Percentiles rank a stretch among this genome's conserved stretches.
phyloP scores from a whole-genome alignment of 1,140 invertebrate species.

The Drosophila sp. region DNA sequence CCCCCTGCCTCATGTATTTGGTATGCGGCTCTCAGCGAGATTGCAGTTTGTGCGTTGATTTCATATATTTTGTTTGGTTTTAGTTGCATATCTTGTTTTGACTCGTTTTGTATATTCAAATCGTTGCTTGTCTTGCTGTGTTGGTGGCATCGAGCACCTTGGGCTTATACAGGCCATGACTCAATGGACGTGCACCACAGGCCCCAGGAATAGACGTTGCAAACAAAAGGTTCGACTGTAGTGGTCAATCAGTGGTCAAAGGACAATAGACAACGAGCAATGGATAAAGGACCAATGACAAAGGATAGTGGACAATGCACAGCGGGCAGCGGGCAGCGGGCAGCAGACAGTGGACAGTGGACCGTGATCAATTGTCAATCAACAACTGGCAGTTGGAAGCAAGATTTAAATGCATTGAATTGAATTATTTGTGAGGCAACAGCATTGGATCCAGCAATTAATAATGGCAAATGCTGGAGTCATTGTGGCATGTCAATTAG shows the following conservation, averaged over 20 bases:
- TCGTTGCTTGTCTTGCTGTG: slow-evolving; percentile 11
- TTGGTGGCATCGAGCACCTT: neutral
- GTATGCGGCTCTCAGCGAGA: slow-evolving; percentile 4
- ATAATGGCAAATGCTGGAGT: no score
- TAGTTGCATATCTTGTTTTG: neutral
- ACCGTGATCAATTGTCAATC: no score
- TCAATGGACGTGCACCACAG: slow-evolving; percentile 9
- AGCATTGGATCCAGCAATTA: no score
- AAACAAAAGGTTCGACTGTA: neutral
- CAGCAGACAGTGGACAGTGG: neutral
- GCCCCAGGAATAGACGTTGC: neutral
- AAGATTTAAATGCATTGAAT: no score
- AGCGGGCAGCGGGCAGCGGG: neutral
- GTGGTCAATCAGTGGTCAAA: neutral
- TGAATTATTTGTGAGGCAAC: no score
- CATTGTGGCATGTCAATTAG: neutral
- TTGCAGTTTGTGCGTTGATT: neutral
- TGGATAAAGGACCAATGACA: no score
- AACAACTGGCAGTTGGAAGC: no score
- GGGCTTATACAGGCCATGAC: slow-evolving; percentile 4
- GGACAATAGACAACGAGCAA: neutral
- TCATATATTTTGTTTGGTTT: neutral
- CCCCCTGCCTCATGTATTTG: neutral
- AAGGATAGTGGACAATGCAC: no score
- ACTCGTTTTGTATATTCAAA: slow-evolving; percentile 1